Percentiles rank a stretch among this genome's conserved stretches.
phyloP scores from a whole-genome alignment of 2,113 vertebrate genomes.

The Laterallus jamaicensis region DNA sequence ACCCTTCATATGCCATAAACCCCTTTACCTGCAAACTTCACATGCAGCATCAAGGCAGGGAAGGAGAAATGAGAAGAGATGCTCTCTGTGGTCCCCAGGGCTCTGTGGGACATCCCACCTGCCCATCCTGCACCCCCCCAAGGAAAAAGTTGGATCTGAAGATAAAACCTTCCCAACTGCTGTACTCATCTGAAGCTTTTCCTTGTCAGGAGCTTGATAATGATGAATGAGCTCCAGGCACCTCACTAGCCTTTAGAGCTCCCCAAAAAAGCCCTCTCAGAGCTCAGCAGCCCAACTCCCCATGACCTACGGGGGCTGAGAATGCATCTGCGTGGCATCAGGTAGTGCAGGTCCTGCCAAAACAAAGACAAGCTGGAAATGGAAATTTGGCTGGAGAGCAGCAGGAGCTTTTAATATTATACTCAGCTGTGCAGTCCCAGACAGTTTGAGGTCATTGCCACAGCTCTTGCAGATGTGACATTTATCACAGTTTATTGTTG shows the following conservation, averaged over 20 bases:
- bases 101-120: neutral
- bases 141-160: neutral
- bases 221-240: neutral
- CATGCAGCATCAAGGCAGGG: rapidly evolving
- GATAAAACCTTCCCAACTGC: neutral
- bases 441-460: constrained; percentile 1
- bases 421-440: constrained; percentile 45
- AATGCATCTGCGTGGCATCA: constrained; percentile 35
- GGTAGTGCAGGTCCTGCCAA: constrained; percentile 51
- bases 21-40: neutral
- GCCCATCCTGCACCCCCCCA: rapidly evolving
- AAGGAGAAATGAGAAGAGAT: neutral
- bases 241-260: neutral
- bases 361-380: constrained; percentile 20
- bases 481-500: neutral
- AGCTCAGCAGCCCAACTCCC: neutral
- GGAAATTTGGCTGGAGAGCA: constrained; percentile 10
- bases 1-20: neutral
- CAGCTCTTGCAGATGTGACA: constrained; percentile 16
- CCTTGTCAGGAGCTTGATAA: neutral
- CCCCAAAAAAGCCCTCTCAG: neutral
- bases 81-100: neutral
- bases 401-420: constrained; percentile 1
- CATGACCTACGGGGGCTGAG: constrained; percentile 15
- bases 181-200: rapidly evolving